phyloP scores from a whole-genome alignment of 1,140 invertebrate genomes.

The Anoplophora glabripennis region DNA sequence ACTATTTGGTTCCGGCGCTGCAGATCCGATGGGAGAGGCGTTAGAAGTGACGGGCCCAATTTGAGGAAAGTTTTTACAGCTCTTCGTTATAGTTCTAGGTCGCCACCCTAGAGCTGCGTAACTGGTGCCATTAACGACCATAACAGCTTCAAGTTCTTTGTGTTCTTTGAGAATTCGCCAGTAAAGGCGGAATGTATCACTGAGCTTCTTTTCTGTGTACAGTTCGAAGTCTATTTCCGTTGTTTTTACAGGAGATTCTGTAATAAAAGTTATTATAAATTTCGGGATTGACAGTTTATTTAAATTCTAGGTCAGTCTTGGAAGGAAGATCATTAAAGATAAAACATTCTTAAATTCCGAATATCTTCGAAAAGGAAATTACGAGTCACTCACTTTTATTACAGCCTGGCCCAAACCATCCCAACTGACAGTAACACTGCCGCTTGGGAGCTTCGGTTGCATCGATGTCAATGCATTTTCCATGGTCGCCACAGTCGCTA shows the following conservation, averaged over 20 bases:
- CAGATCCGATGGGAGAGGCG: constrained; percentile 6
- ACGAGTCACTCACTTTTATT: constrained; percentile 74
- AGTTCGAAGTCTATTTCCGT: constrained; percentile 62
- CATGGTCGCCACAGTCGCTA: constrained; percentile 79
- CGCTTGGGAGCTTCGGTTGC: constrained; percentile 76
- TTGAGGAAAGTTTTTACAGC: constrained; percentile 74
- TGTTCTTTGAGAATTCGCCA: constrained; percentile 79
- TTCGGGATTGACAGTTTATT: no score
- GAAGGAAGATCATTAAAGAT: no score
- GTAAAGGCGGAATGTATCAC: constrained; percentile 70
- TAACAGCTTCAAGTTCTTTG: constrained; percentile 79
- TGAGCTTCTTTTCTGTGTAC: constrained; percentile 70
- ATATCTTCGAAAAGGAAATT: no score
- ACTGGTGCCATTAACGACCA: constrained; percentile 78
- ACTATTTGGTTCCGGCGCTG: constrained; percentile 48
- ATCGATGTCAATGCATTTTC: constrained; percentile 76
- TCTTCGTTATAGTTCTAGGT: constrained; percentile 65
- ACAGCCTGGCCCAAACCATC: constrained; percentile 79
- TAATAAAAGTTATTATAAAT: constrained; percentile 13
- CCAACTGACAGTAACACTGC: constrained; percentile 85
- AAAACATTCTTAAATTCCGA: no score
- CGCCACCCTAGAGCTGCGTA: constrained; percentile 87
- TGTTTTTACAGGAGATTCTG: constrained; percentile 64
- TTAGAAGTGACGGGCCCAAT: constrained; percentile 47
- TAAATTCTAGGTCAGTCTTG: no score